Conservation (phyloP, 2,113 vertebrate genomes). For the Chaetops frenatus region DNA sequence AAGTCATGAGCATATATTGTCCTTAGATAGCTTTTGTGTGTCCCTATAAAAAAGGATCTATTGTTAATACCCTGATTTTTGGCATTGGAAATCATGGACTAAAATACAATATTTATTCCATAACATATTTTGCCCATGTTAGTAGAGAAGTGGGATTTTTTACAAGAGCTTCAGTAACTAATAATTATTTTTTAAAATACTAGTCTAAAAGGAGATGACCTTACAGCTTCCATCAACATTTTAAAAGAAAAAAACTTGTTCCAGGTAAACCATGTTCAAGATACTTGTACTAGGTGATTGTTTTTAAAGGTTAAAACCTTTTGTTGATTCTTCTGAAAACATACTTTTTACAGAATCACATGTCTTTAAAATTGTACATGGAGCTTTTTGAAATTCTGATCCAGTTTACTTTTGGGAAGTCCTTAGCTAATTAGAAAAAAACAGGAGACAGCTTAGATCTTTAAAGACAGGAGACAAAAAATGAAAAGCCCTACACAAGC, state of each 20-base stretch:
- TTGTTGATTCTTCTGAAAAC: not conserved
- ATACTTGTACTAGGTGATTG: not conserved
- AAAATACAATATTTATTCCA: not conserved
- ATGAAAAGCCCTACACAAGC: not conserved
- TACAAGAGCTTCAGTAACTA: not conserved
- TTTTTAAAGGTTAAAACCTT: not conserved
- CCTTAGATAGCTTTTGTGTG: not conserved
- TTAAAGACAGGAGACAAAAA: not conserved
- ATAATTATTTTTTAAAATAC: not conserved
- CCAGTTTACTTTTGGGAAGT: not conserved
- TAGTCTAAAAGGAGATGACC: not conserved
- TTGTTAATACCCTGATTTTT: not conserved
- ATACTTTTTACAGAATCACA: not conserved
- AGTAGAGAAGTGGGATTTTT: not conserved
- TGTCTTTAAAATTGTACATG: not conserved
- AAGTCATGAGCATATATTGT: not conserved
- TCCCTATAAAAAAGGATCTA: not conserved
- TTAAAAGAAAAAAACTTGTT: not conserved
- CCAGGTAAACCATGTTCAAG: not conserved
- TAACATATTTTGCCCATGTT: not conserved
- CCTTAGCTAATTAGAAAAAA: not conserved
- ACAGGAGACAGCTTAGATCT: not conserved
- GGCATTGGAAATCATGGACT: not conserved
- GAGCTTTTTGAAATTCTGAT: not conserved
- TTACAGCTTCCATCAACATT: not conserved